Base-by-base conservation (phyloP, 2,797 vertebrate genomes). In the Poeciliopsis infans region DNA sequence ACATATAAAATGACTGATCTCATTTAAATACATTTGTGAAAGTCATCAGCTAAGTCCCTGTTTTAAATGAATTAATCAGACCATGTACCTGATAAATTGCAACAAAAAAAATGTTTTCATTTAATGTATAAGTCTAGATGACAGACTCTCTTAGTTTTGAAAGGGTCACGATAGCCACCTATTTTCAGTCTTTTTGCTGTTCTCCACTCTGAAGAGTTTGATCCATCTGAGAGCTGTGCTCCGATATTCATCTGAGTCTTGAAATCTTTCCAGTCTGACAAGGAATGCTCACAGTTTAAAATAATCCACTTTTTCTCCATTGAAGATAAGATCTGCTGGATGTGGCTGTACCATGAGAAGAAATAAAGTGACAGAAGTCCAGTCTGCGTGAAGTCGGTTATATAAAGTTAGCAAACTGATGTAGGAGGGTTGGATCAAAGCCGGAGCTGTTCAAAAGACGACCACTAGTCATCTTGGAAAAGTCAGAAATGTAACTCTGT, bases 401-500 rank as follows among this genome's bases (percentile, higher is more conserved):
- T 61, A 28, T 76, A 36, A 88, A 83, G 82, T 77, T 72, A 53
- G 45, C 57, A 28, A 25, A 75, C 33, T 68, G 25, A 73, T 53
- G 49, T 41, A 57, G 7, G 80, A 77, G 64, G 16, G 13, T 75
- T 31, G 55, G 55, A 79, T 87, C 77, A 89, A 83, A 86, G 84
- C 25, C 10, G 51, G 61, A 59, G 61, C 74, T 81, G 78, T 84
- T 88, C 84, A 86, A 83, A 89, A 75, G 41, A 68, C 41, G 41
- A 79, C 57, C 8, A 45, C 76, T 79, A 79, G 76, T 76, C 75
- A 71, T 81, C 55, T 77, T 74, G 25, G 51, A 72, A 77, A 81
- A 64, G 28, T 81, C 74, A 45, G 70, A 81, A 79, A 70, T 77
- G 70, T 72, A 39, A 86, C 75, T 77, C 39, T 0, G 46, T 75